Evolutionary conservation across 92 coral and sea anemone species (phyloP), one percentile per base, ranked within the genome.

Genomic region (Chrysogorgia sp.): DNA sequence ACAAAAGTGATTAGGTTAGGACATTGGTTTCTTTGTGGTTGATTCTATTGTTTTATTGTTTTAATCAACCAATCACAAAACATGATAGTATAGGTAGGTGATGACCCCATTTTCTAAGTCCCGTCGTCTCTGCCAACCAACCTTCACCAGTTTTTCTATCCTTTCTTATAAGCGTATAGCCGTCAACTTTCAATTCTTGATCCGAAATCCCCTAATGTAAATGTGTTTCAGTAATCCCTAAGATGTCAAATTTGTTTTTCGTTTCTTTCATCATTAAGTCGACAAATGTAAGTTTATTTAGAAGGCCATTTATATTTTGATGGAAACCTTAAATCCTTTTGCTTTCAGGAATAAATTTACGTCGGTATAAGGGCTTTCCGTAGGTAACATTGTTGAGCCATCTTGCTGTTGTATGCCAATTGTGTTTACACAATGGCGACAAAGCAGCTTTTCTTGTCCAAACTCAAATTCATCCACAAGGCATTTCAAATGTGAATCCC

Each of bases 231-330:
- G n/a, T n/a, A n/a, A n/a, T n/a, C n/a, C n/a, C n/a, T n/a, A n/a
- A n/a, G n/a, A n/a, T n/a, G n/a, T n/a, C n/a, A n/a, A n/a, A n/a
- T n/a, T n/a, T n/a, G 23, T 30, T 34, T 12, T 58, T 23, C 35
- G 68, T 62, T 62, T 62, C 68, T 45, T 58, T 58, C 64, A 62
- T 62, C 68, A 62, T 62, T 62, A 29, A 45, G 52, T 45, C 52
- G 19, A 45, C 19, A 19, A 9, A 45, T 45, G 52, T 45, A 45
- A 45, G 52, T 62, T 62, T 62, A 62, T 62, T 40, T 62, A 62
- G 68, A 62, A 62, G 43, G 26, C 68, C 43, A 17, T 4, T 62
- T 62, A 31, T 17, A 45, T 62, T 62, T 45, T 31, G 43, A 62
- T 62, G 37, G 34, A 62, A 32, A 32, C 68, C 41, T 62, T 62